These are phyloP conservation scores for Timandra comae DNA, from an alignment of 2,888 invertebrate genomes.

Conservation along the genomic window DNA sequence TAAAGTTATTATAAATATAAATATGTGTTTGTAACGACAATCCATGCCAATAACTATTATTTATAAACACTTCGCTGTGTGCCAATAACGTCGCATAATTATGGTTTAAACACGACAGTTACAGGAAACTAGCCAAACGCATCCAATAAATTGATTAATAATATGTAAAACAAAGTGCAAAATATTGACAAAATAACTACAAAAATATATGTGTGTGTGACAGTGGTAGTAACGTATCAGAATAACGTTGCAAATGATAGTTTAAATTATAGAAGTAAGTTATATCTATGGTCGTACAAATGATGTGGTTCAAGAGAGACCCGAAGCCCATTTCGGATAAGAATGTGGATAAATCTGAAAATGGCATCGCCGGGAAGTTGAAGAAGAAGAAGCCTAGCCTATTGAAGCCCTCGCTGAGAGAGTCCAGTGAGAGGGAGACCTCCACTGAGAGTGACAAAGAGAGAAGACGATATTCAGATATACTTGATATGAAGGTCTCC, in stretches of 20 bases:
- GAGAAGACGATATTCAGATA: conserved; percentile 63
- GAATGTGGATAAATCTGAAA: conserved; percentile 38
- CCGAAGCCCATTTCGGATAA: conserved; percentile 58
- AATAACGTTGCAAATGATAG: too few relatives aligned
- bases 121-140: too few relatives aligned
- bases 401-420: conserved; percentile 53
- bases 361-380: conserved; percentile 54
- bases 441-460: conserved; percentile 69
- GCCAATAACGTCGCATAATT: too few relatives aligned
- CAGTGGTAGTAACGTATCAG: conserved; percentile 1
- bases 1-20: too few relatives aligned
- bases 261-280: too few relatives aligned
- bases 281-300: conserved; percentile 25
- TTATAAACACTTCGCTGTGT: background rate
- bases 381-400: conserved; percentile 59
- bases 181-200: too few relatives aligned
- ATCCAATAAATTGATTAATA: too few relatives aligned
- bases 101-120: too few relatives aligned
- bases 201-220: too few relatives aligned
- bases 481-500: conserved; percentile 64
- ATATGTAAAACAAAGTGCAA: too few relatives aligned
- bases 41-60: too few relatives aligned
- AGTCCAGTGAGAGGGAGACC: conserved; percentile 67
- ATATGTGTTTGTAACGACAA: too few relatives aligned
- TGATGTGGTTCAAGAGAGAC: conserved; percentile 73